Evolutionary conservation across 92 coral and sea anemone species (phyloP).

Genomic region (Metridium senile): DNA sequence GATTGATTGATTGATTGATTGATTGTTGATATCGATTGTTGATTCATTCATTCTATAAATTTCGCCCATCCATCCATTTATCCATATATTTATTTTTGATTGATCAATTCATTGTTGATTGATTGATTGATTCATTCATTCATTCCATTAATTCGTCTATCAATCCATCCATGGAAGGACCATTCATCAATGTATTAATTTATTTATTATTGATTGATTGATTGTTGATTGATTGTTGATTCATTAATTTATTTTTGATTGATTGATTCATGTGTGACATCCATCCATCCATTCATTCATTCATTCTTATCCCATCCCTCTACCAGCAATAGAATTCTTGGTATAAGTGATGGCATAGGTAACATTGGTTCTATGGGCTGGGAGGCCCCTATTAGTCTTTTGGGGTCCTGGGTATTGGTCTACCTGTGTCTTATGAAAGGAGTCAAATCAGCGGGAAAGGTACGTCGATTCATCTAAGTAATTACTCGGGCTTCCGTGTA

Average conservation of each 20-base stretch:
- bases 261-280: background rate
- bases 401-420: constrained; percentile 85
- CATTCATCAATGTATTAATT: background rate
- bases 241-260: background rate
- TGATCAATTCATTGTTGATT: too few species aligned
- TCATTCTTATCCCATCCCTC: background rate
- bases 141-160: too few species aligned
- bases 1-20: background rate
- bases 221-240: background rate
- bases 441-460: constrained; percentile 94
- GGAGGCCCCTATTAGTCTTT: constrained; percentile 74
- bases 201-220: background rate
- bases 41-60: background rate
- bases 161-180: background rate
- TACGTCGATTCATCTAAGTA: too few species aligned
- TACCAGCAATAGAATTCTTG: constrained; percentile 63
- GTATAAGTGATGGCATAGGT: constrained; percentile 65
- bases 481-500: background rate
- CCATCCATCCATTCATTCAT: background rate
- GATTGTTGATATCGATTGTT: background rate
- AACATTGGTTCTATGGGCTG: constrained; percentile 84
- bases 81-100: background rate
- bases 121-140: too few species aligned
- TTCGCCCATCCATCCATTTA: background rate
- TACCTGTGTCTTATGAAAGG: constrained; percentile 91